These are phyloP conservation scores for Phymastichus coffea DNA, from an alignment of 1,140 invertebrate genomes.

Conservation along the genomic window DNA sequence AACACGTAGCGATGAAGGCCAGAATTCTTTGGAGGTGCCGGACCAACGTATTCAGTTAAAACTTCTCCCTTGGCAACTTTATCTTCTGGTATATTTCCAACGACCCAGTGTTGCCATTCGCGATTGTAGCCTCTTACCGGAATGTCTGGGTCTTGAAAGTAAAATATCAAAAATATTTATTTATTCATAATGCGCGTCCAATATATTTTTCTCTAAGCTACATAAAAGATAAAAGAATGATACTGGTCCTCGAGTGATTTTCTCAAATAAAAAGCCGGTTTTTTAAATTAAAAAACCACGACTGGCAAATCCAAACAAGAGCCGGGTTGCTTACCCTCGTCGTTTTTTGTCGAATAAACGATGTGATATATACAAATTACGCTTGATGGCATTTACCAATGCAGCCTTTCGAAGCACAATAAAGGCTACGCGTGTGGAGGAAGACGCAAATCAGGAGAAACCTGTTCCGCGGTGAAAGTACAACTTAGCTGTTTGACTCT, in stretches of 20 bases:
- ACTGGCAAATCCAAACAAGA: too few relatives aligned
- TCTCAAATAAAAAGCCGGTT: too few relatives aligned
- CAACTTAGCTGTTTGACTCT: too few relatives aligned
- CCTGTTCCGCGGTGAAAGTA: constrained; percentile 30
- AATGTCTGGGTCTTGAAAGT: constrained; percentile 64
- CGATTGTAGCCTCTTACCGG: constrained; percentile 61
- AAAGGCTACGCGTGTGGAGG: too few relatives aligned
- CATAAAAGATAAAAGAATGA: neutral
- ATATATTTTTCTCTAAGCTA: neutral
- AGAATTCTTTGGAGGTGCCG: constrained; percentile 62
- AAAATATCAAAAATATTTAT: constrained; percentile 10
- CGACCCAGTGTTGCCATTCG: constrained; percentile 71
- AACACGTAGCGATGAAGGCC: constrained; percentile 71
- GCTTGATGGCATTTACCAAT: too few relatives aligned
- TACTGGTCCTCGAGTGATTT: neutral
- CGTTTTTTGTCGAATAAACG: too few relatives aligned
- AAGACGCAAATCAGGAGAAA: constrained; percentile 21
- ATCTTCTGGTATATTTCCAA: constrained; percentile 70
- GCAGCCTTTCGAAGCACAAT: too few relatives aligned
- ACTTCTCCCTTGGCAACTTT: constrained; percentile 63
- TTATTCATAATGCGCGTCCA: constrained; percentile 5
- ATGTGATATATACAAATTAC: too few relatives aligned
- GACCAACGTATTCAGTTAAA: constrained; percentile 66
- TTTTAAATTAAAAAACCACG: too few relatives aligned
- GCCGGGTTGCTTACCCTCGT: too few relatives aligned